Evolutionary conservation across 2,113 vertebrate species (phyloP).

Genomic region (Pelodiscus sinensis): DNA sequence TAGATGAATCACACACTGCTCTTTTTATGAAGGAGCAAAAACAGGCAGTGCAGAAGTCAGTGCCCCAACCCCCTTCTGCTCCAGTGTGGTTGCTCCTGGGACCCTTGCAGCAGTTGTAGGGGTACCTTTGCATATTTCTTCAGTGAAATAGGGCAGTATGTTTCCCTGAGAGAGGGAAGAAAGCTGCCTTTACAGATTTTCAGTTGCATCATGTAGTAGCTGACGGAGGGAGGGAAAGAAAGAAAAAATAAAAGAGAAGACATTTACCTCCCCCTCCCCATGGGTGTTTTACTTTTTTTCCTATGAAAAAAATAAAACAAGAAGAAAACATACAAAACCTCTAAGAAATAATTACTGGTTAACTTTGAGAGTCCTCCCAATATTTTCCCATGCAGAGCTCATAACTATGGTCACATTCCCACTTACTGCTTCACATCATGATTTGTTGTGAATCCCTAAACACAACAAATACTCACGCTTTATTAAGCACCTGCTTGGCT

Average conservation of each 20-base stretch:
- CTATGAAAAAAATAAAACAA: neutral
- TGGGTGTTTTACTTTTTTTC: neutral
- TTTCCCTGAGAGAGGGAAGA: neutral
- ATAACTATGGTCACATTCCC: neutral
- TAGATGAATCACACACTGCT: neutral
- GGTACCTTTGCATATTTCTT: neutral
- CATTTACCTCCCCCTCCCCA: neutral
- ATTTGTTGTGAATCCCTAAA: constrained; percentile 61
- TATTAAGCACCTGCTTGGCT: constrained; percentile 76
- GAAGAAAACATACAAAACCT: neutral
- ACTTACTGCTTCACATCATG: constrained; percentile 18
- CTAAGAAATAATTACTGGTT: constrained; percentile 11
- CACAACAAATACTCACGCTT: constrained; percentile 68
- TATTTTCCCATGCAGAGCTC: neutral
- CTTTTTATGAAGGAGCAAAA: neutral
- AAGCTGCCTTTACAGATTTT: neutral
- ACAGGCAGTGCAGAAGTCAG: neutral
- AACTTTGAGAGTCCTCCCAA: neutral
- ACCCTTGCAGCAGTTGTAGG: neutral
- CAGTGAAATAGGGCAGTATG: fast-evolving
- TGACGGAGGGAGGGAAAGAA: neutral
- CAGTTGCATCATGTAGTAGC: neutral
- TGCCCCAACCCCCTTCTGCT: neutral
- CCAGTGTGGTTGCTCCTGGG: neutral
- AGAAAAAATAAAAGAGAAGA: neutral